phyloP scores from a whole-genome alignment of 1,140 invertebrate genomes.

The Orius insidiosus region DNA sequence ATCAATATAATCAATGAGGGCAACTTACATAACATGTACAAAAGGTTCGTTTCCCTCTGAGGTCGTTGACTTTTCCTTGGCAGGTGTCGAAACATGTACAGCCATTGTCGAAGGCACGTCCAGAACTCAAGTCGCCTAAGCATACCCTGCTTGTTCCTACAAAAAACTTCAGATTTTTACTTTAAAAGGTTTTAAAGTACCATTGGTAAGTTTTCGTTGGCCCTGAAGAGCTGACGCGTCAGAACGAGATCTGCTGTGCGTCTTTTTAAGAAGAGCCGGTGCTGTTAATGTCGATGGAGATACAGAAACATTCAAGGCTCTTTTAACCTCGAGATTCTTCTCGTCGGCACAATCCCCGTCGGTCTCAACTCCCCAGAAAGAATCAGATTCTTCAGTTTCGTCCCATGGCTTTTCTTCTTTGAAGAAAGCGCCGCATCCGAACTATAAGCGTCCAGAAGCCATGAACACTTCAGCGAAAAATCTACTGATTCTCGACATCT shows the following conservation, averaged over 20 bases:
- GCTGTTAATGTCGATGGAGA: conserved; percentile 1
- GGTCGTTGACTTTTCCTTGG: conserved; percentile 55
- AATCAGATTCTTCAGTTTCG: conserved; percentile 74
- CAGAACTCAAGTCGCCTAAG: conserved; percentile 80
- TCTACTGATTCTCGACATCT: conserved; percentile 86
- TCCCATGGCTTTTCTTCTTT: conserved; percentile 69
- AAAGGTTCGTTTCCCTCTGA: conserved; percentile 49
- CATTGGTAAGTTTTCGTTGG: conserved; percentile 15
- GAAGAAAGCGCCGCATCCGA: conserved; percentile 53
- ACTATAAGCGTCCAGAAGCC: conserved; percentile 88
- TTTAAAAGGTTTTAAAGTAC: conserved; percentile 4
- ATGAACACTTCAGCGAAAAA: conserved; percentile 88
- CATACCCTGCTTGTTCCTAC: conserved; percentile 24
- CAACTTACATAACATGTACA: conserved; percentile 54
- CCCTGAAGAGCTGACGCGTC: conserved; percentile 60
- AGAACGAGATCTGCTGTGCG: conserved; percentile 75
- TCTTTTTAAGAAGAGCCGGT: conserved; percentile 32
- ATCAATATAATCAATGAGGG: conserved; percentile 9
- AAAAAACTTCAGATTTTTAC: not conserved
- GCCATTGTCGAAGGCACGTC: conserved; percentile 89
- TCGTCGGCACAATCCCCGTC: conserved; percentile 26
- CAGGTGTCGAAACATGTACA: conserved; percentile 72
- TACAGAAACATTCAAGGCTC: not conserved
- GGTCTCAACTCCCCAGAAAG: conserved; percentile 69
- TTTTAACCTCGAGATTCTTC: conserved; percentile 22